Conservation (phyloP, 2,113 vertebrate genomes). For the Girardinichthys multiradiatus region DNA sequence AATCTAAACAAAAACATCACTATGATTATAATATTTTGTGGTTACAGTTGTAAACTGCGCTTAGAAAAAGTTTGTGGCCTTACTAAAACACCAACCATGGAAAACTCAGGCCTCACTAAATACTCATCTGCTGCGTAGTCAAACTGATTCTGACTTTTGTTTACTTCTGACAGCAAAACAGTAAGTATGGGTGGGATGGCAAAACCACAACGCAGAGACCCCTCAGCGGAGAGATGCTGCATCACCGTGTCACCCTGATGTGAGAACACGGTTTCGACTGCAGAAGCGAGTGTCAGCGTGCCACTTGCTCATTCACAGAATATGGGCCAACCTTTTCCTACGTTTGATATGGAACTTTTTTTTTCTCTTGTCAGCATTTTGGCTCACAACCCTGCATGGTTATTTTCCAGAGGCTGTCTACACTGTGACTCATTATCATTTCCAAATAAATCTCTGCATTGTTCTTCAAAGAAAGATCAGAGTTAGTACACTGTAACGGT, state of each 20-base stretch:
- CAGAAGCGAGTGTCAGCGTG: not conserved
- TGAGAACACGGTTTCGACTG: conserved; percentile 32
- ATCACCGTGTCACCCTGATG: conserved; percentile 4
- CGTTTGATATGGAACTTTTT: conserved; percentile 7
- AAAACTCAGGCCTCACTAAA: not conserved
- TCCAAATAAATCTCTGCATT: conserved; percentile 1
- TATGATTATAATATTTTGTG: not conserved
- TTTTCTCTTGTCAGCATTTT: not conserved
- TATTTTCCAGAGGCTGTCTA: conserved; percentile 42
- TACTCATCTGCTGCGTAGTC: not conserved
- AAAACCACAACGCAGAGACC: conserved; percentile 43
- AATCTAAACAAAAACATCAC: not conserved
- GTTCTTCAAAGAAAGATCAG: not conserved
- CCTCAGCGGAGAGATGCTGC: conserved; percentile 29
- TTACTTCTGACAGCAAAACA: conserved; percentile 13
- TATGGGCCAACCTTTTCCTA: not conserved
- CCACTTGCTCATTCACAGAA: conserved; percentile 30
- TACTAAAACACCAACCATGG: not conserved
- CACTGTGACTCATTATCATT: conserved; percentile 16
- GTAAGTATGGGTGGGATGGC: not conserved
- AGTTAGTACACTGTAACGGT: not conserved
- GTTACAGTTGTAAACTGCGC: not conserved
- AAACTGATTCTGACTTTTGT: conserved; percentile 8
- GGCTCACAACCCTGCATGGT: conserved; percentile 1
- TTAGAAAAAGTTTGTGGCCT: not conserved